Evolutionary conservation across 1,140 invertebrate species (phyloP), one percentile per base, ranked within the genome.

Genomic region (Eumeta japonica): DNA sequence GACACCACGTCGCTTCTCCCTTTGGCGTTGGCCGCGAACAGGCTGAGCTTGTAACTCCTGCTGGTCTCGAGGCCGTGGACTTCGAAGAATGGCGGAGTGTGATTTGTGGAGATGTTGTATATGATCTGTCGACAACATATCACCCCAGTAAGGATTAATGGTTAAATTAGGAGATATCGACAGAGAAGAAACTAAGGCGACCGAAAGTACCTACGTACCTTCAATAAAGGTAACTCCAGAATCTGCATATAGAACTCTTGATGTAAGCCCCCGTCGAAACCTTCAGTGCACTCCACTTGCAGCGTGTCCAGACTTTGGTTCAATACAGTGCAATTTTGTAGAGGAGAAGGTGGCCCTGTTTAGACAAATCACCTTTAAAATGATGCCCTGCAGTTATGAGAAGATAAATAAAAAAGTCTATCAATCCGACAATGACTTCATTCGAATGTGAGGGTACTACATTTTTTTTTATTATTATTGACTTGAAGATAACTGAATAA

Each of bases 201-300:
- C n/a, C n/a, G n/a, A n/a, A n/a, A n/a, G n/a, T n/a, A 37, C 20
- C 16, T 29, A 50, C 51, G 59, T 35, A 67, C 66, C 35, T 43
- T 51, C 36, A 58, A 32, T 1, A 57, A 58, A 13, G 68, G 68
- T 5, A 71, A 17, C 17, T 68, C 86, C 28, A 84, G 79, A 7
- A 92, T 85, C 76, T 93, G 89, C 45, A 93, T 75, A 35, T 87
- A 74, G 67, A 93, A 94, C 44, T 83, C 82, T 64, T 94, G 90
- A 9, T 83, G 80, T n/a, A 92, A 78, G 3, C 90, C 90, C 14
- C 90, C 90, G 55, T 91, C 88, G 50, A 84, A 83, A 33, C 89
- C 89, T 2, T 87, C 82, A 35, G 79, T 57, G 59, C 90, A 93
- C 17, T 82, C 82, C 44, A 92, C 86, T 58, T 85, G 83, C 16